Percentiles rank a stretch among this genome's conserved stretches.
phyloP scores from a whole-genome alignment of 2,113 vertebrate species.

The Oreochromis aureus region DNA sequence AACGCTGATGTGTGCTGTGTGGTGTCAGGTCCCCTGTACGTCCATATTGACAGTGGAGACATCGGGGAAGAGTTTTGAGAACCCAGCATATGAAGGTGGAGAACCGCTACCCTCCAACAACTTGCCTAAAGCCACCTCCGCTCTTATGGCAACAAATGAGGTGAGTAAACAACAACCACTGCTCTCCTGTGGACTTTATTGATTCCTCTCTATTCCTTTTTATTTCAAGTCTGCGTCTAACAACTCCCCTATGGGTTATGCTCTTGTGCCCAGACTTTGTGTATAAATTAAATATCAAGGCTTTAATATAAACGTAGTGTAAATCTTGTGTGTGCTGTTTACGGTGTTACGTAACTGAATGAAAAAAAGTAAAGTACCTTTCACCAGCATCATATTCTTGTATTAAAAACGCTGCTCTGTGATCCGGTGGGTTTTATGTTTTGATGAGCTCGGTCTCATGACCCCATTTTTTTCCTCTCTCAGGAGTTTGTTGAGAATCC shows the following conservation, averaged over 20 bases:
- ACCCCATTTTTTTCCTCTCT: background rate
- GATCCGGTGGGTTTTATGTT: background rate
- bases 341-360: background rate
- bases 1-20: background rate
- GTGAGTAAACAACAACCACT: conserved; percentile 5
- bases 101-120: background rate
- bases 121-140: background rate
- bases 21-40: conserved; percentile 41
- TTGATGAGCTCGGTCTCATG: background rate
- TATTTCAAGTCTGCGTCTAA: background rate
- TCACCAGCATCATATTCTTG: background rate
- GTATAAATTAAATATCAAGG: background rate
- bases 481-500: conserved; percentile 48
- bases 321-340: background rate
- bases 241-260: background rate
- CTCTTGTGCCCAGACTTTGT: background rate
- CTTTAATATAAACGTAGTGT: background rate
- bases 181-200: background rate
- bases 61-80: conserved; percentile 50
- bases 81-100: conserved; percentile 44
- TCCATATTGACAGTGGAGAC: conserved; percentile 22
- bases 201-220: background rate
- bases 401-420: background rate
- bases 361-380: background rate
- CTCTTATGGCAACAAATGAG: conserved; percentile 13